Evolutionary conservation across 2,113 vertebrate species (phyloP).

Genomic region (Brachyistius frenatus): DNA sequence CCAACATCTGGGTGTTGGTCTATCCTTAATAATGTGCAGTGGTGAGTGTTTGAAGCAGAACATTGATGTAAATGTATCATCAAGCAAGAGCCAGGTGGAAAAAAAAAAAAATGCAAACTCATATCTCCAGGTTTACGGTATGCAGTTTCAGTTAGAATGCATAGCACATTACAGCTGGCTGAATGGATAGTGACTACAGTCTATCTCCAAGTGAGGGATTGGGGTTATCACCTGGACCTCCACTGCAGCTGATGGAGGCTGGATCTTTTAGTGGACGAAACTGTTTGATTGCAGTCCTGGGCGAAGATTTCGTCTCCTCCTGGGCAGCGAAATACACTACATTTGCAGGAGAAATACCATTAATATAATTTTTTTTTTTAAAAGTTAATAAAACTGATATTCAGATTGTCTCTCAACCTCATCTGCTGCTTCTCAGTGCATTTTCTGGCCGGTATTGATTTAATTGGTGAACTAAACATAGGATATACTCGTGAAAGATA

Average conservation of each 20-base stretch:
- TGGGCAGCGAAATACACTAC: neutral
- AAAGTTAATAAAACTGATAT: constrained; percentile 10
- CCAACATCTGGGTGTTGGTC: constrained; percentile 49
- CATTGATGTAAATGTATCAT: neutral
- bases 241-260: constrained; percentile 23
- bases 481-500: constrained; percentile 2
- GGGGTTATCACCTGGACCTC: constrained; percentile 69
- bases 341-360: constrained; percentile 24
- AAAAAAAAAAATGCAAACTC: constrained; percentile 10
- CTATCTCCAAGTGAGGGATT: constrained; percentile 68
- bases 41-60: constrained; percentile 25
- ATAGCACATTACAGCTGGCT: constrained; percentile 38
- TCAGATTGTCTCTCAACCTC: constrained; percentile 10
- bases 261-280: constrained; percentile 36
- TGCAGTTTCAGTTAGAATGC: constrained; percentile 58
- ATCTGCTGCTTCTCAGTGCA: neutral
- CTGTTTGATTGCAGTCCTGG: constrained; percentile 36
- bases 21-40: neutral
- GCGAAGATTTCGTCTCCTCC: constrained; percentile 7
- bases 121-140: constrained; percentile 37
- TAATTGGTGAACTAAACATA: constrained; percentile 9
- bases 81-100: constrained; percentile 6
- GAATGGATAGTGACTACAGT: constrained; percentile 59
- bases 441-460: constrained; percentile 24
- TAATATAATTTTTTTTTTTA: too few species aligned